These are phyloP conservation scores for Zosterops japonicus DNA, from an alignment of 2,113 vertebrate genomes.

Conservation along the genomic window DNA sequence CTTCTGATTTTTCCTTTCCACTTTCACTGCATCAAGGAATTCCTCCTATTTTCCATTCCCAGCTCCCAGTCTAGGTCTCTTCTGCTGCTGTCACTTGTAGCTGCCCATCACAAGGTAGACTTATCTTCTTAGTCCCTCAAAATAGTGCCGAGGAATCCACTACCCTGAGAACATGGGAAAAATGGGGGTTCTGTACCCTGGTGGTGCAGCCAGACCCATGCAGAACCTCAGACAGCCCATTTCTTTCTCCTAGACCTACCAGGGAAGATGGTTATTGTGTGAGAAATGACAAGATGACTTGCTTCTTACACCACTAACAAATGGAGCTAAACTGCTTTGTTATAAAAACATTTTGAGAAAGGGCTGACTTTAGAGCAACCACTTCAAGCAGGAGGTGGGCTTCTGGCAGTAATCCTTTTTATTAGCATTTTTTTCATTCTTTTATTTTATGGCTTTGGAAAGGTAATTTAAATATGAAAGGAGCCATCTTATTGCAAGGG, in stretches of 20 bases:
- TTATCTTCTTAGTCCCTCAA: background rate
- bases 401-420: constrained; percentile 27
- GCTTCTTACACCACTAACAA: background rate
- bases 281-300: background rate
- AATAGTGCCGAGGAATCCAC: background rate
- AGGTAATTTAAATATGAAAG: constrained; percentile 14
- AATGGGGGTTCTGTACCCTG: background rate
- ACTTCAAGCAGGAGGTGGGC: background rate
- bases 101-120: background rate
- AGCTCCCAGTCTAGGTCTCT: background rate
- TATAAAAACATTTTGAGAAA: background rate
- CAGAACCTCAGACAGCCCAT: background rate
- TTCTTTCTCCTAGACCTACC: background rate
- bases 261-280: background rate
- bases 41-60: background rate
- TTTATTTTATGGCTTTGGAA: constrained; percentile 14
- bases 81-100: background rate
- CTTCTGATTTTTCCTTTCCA: background rate
- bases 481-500: background rate
- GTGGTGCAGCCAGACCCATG: background rate
- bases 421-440: background rate
- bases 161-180: background rate
- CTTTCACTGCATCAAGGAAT: background rate
- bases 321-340: background rate
- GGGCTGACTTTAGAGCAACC: background rate